phyloP scores from a whole-genome alignment of 1,140 invertebrate genomes.

The Grapholita molesta region DNA sequence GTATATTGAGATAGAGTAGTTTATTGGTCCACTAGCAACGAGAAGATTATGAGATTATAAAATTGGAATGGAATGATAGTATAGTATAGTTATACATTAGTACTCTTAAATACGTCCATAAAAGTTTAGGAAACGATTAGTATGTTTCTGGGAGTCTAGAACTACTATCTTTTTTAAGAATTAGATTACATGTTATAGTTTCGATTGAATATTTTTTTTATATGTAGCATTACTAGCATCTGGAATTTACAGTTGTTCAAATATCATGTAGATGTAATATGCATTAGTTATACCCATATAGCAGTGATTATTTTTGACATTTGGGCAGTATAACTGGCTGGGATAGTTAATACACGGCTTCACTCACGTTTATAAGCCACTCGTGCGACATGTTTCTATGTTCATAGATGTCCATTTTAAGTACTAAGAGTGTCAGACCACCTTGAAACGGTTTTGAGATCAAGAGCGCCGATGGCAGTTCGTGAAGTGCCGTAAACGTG shows the following conservation, averaged over 20 bases:
- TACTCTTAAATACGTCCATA: neutral
- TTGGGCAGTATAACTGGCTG: neutral
- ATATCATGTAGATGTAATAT: too few species aligned
- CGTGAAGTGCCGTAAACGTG: too few species aligned
- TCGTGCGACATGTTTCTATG: too few species aligned
- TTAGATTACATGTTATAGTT: neutral
- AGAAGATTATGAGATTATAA: constrained; percentile 5
- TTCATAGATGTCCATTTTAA: too few species aligned
- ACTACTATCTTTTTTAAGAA: neutral
- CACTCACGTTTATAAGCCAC: too few species aligned
- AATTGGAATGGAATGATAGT: constrained; percentile 11
- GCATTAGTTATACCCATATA: too few species aligned
- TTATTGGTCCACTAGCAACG: constrained; percentile 26
- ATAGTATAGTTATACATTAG: neutral
- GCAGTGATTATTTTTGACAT: neutral
- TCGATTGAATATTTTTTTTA: too few species aligned
- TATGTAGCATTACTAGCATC: too few species aligned
- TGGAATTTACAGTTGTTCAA: too few species aligned
- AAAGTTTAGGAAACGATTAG: neutral
- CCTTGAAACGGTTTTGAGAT: too few species aligned
- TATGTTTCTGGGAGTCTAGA: neutral
- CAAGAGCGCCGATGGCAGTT: too few species aligned
- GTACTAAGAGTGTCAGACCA: too few species aligned
- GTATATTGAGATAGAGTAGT: neutral
- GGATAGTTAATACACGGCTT: neutral